Conservation (phyloP, 2,797 vertebrate species). For the Microhierax caerulescens region DNA sequence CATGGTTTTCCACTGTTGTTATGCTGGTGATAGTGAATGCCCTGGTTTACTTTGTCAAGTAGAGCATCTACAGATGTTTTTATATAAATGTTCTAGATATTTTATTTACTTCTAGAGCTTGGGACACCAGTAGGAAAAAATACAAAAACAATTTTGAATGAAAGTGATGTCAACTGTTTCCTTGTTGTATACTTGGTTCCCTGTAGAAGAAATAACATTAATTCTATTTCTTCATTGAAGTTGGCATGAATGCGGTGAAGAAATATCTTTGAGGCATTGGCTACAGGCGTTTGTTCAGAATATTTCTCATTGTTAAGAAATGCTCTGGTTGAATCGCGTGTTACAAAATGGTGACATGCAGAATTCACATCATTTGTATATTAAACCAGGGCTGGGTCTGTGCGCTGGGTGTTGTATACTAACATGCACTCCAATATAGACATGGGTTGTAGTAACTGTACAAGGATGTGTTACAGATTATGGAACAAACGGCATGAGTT, state of each 20-base stretch:
- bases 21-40: rapidly evolving
- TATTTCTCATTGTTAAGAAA: neutral
- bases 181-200: neutral
- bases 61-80: neutral
- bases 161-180: neutral
- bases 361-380: neutral
- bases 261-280: neutral
- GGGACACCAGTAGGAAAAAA: neutral
- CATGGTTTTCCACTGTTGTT: rapidly evolving
- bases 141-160: neutral
- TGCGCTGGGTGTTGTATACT: neutral
- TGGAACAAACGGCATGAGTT: neutral
- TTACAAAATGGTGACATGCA: neutral
- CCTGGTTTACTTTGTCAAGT: neutral
- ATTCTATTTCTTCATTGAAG: neutral
- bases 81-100: neutral
- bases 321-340: neutral
- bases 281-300: neutral
- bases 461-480: neutral
- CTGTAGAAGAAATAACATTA: rapidly evolving
- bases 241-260: neutral
- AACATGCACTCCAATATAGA: neutral
- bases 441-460: neutral
- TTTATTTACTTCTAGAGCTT: neutral
- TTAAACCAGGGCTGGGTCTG: neutral